These are phyloP conservation scores for Melanostoma mellinum DNA, from an alignment of 2,888 invertebrate genomes.

Conservation along the genomic window DNA sequence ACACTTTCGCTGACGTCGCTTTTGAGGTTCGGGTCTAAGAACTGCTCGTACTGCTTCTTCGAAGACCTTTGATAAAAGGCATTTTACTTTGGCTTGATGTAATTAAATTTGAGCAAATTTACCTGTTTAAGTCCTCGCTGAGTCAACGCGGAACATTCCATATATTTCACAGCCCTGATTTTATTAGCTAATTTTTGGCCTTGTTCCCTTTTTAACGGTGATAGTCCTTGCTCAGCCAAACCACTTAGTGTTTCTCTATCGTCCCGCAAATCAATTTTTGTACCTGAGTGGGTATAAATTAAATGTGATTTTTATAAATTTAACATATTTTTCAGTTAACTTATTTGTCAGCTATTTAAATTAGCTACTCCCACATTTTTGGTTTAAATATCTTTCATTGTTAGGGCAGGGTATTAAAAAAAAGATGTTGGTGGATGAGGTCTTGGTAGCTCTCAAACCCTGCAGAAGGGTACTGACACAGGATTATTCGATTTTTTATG, in stretches of 20 bases:
- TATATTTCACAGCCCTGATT: slow-evolving; percentile 98
- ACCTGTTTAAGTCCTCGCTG: slow-evolving; percentile 98
- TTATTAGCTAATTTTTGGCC: slow-evolving; percentile 99
- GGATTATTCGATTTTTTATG: too few relatives aligned
- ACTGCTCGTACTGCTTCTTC: slow-evolving; percentile 99
- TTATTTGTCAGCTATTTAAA: too few relatives aligned
- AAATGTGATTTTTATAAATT: neutral
- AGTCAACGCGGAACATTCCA: slow-evolving; percentile 99
- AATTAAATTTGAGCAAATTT: slow-evolving; percentile 56
- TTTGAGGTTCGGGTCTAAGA: slow-evolving; percentile 97
- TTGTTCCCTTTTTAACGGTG: slow-evolving; percentile 98
- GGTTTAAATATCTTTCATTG: too few relatives aligned
- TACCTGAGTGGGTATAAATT: slow-evolving; percentile 85
- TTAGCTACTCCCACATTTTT: too few relatives aligned
- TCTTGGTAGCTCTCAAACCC: too few relatives aligned
- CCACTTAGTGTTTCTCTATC: slow-evolving; percentile 97
- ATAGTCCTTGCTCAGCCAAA: slow-evolving; percentile 95
- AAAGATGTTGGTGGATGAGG: too few relatives aligned
- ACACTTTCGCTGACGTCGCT: slow-evolving; percentile 96
- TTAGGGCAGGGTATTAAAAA: too few relatives aligned
- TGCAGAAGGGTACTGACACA: too few relatives aligned
- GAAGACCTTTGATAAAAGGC: slow-evolving; percentile 89
- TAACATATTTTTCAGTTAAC: neutral
- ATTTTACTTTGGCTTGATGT: neutral
- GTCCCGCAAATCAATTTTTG: slow-evolving; percentile 99